Conservation (phyloP, 2,797 vertebrate species). For the Tadarida brasiliensis region DNA sequence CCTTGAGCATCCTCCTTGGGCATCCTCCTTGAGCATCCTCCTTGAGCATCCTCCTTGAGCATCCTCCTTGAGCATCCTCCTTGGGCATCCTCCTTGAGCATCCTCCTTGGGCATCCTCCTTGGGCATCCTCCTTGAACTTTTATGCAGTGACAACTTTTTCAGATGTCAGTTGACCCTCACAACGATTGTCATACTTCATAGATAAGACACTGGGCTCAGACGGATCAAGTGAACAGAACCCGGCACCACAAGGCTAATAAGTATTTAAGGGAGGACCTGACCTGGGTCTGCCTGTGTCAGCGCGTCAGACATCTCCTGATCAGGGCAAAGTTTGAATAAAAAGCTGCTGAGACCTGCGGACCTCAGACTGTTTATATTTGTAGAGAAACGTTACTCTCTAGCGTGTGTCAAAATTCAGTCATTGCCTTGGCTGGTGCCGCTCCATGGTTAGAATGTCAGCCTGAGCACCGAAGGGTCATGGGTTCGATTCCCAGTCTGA, state of each 20-base stretch:
- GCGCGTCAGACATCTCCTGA: not conserved
- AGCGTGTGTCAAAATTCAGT: not conserved
- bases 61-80: not conserved
- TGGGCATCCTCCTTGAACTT: constrained; percentile 5
- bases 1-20: not conserved
- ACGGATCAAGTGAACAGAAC: not conserved
- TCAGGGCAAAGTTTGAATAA: not conserved
- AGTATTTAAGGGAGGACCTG: not conserved
- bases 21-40: not conserved
- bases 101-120: not conserved
- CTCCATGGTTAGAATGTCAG: too few relatives aligned
- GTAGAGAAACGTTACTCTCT: not conserved
- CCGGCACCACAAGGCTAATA: not conserved
- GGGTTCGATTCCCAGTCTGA: too few relatives aligned
- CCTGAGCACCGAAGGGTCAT: too few relatives aligned
- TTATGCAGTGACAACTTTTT: not conserved
- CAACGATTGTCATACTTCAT: not conserved
- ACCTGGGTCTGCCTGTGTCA: not conserved
- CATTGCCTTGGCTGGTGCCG: too few relatives aligned
- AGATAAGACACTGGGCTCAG: not conserved
- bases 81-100: not conserved
- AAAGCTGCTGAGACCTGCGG: not conserved
- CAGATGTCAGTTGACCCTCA: not conserved
- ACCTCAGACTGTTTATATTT: not conserved
- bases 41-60: not conserved